phyloP scores from a whole-genome alignment of 2,113 vertebrate genomes.

The human (Homo sapiens) region GRCh38 chr22:27090001-27090500 shows the following conservation, averaged over 20 bases:
- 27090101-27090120: no score
- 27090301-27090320: no score
- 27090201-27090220: not conserved
- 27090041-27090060: not conserved
- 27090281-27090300: no score
- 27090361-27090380: no score
- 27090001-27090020: not conserved
- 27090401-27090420: not conserved
- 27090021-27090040: not conserved
- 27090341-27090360: no score
- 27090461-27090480: not conserved
- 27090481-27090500: not conserved
- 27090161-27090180: no score
- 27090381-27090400: not conserved
- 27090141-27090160: not conserved
- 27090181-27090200: not conserved
- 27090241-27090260: not conserved
- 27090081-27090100: accelerated
- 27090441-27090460: not conserved
- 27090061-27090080: not conserved
- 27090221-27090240: not conserved
- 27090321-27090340: no score
- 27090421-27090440: not conserved
- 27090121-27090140: no score
- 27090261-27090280: no score